Conservation (phyloP, 2,797 vertebrate genomes). For the Helarctos malayanus region DNA sequence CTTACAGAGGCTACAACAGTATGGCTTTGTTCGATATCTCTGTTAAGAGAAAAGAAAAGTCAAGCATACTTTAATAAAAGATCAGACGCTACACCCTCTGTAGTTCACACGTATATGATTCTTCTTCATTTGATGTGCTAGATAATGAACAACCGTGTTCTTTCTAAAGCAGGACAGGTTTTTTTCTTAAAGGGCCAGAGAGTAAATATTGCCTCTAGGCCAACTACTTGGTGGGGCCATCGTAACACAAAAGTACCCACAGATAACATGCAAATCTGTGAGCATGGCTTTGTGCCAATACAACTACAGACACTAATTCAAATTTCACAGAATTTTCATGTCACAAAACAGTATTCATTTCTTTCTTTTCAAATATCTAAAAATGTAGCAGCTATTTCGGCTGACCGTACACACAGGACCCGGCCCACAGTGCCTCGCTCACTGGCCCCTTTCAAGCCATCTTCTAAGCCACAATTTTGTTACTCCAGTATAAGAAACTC, state of each 20-base stretch:
- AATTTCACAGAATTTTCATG: background rate
- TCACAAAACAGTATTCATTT: background rate
- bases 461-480: background rate
- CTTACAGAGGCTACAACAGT: slow-evolving; percentile 96
- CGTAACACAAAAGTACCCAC: background rate
- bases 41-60: slow-evolving; percentile 87
- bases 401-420: background rate
- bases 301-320: background rate
- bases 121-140: background rate
- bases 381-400: background rate
- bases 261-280: background rate
- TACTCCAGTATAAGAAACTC: background rate
- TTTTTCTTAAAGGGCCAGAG: background rate
- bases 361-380: background rate
- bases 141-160: background rate
- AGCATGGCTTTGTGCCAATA: background rate
- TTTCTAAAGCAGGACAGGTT: background rate
- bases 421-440: background rate
- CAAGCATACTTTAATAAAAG: background rate
- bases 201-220: background rate
- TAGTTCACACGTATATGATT: rapidly evolving
- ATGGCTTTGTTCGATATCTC: slow-evolving; percentile 95
- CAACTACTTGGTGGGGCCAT: background rate
- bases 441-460: background rate
- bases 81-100: background rate